These are phyloP conservation scores for Nematolebias whitei DNA, from an alignment of 2,113 vertebrate genomes.

Conservation along the genomic window DNA sequence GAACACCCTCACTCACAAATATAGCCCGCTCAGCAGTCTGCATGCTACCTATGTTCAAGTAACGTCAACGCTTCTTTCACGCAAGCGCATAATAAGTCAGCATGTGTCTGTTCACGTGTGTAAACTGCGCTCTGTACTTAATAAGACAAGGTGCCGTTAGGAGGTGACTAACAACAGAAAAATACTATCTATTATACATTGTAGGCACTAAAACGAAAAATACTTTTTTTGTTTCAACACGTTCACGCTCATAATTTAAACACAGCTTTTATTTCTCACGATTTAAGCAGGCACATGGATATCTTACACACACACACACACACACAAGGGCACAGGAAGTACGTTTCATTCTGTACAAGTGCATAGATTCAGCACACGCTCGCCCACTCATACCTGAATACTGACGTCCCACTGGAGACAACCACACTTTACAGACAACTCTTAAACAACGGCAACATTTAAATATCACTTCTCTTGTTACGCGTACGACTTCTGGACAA, in stretches of 20 bases:
- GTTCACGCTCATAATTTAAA: conserved; percentile 54
- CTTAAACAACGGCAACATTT: conserved; percentile 31
- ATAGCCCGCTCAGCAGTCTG: conserved; percentile 12
- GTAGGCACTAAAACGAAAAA: conserved; percentile 71
- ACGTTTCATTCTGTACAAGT: conserved; percentile 36
- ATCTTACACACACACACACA: conserved; percentile 56
- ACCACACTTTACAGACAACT: conserved; percentile 23
- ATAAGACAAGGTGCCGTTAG: conserved; percentile 47
- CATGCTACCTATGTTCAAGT: conserved; percentile 12
- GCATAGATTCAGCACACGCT: conserved; percentile 44
- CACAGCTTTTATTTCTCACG: conserved; percentile 41
- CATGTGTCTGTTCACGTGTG: conserved; percentile 26
- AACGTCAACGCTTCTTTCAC: conserved; percentile 3
- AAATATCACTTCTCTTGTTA: conserved; percentile 44
- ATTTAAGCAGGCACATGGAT: conserved; percentile 64
- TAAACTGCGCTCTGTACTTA: conserved; percentile 27
- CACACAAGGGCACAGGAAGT: conserved; percentile 30
- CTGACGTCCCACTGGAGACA: conserved; percentile 9
- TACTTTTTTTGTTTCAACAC: conserved; percentile 40
- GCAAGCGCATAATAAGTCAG: conserved; percentile 16
- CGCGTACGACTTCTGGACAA: conserved; percentile 40
- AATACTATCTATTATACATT: conserved; percentile 46
- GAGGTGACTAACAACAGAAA: conserved; percentile 35
- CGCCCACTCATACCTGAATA: conserved; percentile 10
- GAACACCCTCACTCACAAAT: conserved; percentile 7